Percentiles rank a stretch among this genome's conserved stretches.
Conservation (phyloP, 2,888 invertebrate species). For the Oligia strigilis region DNA sequence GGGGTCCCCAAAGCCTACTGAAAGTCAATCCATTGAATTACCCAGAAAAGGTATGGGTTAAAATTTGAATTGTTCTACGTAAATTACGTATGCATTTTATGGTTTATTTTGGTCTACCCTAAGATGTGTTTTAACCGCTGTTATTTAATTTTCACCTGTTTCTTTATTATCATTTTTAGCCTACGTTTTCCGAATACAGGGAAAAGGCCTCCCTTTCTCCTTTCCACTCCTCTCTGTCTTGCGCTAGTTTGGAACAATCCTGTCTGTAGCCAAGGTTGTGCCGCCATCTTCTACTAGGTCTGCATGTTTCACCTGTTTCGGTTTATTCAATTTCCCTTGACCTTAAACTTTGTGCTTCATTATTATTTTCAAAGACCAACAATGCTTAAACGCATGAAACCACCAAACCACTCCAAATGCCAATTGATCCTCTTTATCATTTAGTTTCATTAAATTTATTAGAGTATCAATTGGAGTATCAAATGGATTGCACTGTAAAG, state of each 20-base stretch:
- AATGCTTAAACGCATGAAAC: no score
- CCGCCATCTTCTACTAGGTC: no score
- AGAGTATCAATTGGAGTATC: no score
- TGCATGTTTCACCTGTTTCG: neutral
- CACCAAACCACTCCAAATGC: neutral
- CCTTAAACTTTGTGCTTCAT: neutral
- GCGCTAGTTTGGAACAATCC: no score
- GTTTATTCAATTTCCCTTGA: neutral
- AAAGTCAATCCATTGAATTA: conserved; percentile 60
- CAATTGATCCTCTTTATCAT: neutral
- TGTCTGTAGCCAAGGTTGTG: no score
- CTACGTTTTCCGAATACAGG: no score
- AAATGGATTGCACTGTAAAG: neutral
- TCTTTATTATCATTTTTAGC: no score
- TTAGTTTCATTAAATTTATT: no score
- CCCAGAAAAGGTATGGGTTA: conserved; percentile 50
- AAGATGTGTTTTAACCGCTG: neutral
- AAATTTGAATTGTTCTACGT: conserved; percentile 58
- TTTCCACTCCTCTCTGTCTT: no score
- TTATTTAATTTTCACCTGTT: conserved; percentile 11
- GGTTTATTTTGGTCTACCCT: conserved; percentile 22
- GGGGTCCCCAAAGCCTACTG: conserved; percentile 38
- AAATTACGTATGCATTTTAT: conserved; percentile 46
- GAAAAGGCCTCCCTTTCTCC: no score
- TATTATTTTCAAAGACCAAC: neutral